Evolutionary conservation across 2,797 vertebrate species (phyloP).

Genomic region (Chaetodon trifasciatus): DNA sequence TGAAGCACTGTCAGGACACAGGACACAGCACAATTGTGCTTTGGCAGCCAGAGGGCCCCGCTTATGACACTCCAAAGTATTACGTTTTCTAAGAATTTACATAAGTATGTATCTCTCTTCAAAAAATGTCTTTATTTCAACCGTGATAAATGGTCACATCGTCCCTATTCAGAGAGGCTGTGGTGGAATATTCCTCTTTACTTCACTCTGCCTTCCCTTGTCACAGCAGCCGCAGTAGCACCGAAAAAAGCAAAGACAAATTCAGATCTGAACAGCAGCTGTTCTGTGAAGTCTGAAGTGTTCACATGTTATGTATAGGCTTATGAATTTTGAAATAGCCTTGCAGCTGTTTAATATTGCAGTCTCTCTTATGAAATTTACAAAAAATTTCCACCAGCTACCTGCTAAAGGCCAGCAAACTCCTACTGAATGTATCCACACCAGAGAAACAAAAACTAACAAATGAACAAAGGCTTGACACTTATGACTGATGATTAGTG

Average conservation of each 20-base stretch:
- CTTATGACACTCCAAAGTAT: neutral
- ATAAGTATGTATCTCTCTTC: neutral
- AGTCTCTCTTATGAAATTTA: conserved; percentile 58
- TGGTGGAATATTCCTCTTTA: neutral
- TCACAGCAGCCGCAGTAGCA: neutral
- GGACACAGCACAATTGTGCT: too few species aligned
- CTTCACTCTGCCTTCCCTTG: neutral
- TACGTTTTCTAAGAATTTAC: neutral
- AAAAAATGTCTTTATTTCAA: neutral
- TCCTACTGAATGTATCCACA: neutral
- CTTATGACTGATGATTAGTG: neutral
- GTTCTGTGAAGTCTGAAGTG: conserved; percentile 31
- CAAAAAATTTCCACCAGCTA: conserved; percentile 29
- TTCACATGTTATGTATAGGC: conserved; percentile 52
- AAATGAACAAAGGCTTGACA: conserved; percentile 8
- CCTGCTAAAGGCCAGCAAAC: conserved; percentile 14
- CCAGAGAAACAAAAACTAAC: conserved; percentile 1
- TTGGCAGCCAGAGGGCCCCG: too few species aligned
- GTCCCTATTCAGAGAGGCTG: neutral
- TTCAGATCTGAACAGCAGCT: conserved; percentile 25
- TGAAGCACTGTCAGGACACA: too few species aligned
- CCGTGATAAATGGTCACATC: neutral
- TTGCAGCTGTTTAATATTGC: conserved; percentile 66
- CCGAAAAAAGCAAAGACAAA: conserved; percentile 9
- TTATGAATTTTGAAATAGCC: conserved; percentile 49